A percentile compares a stretch with the other conserved stretches of the same genome.
phyloP scores from a whole-genome alignment of 2,797 vertebrate genomes.

The Limnodromus scolopaceus region DNA sequence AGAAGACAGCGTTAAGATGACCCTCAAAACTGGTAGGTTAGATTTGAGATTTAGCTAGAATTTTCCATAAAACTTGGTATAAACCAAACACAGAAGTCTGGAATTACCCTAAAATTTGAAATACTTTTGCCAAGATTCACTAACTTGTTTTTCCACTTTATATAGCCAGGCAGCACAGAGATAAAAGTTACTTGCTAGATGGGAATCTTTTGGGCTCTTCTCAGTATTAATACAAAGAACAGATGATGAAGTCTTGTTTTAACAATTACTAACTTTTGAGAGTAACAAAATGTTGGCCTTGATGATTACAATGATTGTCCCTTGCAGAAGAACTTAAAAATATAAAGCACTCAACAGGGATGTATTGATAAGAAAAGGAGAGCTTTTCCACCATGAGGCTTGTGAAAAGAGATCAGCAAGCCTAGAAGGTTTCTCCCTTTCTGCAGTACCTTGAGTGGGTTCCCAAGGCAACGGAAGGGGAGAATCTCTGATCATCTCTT shows the following conservation, averaged over 20 bases:
- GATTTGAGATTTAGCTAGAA: not conserved
- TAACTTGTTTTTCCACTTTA: not conserved
- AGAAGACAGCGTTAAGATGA: not conserved
- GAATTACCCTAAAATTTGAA: not conserved
- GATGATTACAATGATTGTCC: not conserved
- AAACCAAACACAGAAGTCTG: not conserved
- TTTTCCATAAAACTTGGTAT: not conserved
- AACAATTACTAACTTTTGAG: not conserved
- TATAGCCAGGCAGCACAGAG: not conserved
- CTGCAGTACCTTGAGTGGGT: not conserved
- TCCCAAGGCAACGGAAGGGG: not conserved
- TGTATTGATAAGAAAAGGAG: not conserved
- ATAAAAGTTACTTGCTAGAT: not conserved
- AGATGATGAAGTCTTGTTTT: not conserved
- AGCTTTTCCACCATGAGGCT: not conserved
- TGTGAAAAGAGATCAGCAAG: not conserved
- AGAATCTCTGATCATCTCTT: not conserved
- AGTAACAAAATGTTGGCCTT: not conserved
- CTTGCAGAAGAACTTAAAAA: not conserved
- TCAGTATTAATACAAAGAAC: not conserved
- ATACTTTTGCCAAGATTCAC: not conserved
- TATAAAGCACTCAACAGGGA: not conserved
- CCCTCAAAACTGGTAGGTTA: not conserved
- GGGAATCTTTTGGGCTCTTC: not conserved
- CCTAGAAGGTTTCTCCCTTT: not conserved